Evolutionary conservation across 2,888 invertebrate species (phyloP), one percentile per base, ranked within the genome.

Genomic region (Dendrolimus pini): DNA sequence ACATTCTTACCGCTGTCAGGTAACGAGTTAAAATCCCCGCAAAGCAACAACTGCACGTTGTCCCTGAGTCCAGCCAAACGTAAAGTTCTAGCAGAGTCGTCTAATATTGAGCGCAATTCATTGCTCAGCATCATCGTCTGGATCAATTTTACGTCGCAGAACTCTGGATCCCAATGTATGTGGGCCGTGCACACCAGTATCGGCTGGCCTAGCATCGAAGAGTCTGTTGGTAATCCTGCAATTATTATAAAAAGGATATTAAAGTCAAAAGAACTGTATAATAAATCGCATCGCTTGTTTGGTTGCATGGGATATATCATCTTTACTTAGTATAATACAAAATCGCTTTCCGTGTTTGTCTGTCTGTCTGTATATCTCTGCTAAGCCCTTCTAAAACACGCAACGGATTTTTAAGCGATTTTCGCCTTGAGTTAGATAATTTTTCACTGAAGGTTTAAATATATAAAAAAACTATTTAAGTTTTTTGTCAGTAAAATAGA

Each of bases 131-230:
- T 99, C 96, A 99, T 98, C 52, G 98, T 98, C 89, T 99, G 99
- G 66, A 99, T 98, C 55, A 99, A 93, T 89, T 99, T 99, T 55
- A 99, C 99, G 89, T 99, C 99, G 83, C 99, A 98, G 89, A 96
- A 99, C 91, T 99, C 99, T 0, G 99, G 99, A 92, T 99, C 99
- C 99, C 99, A 99, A 86, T 99, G 99, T 72, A 99, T 98, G 89
- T 99, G 99, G 52, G 99, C 99, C 42, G 99, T 99, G 85, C 99
- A 98, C 57, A 99, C 98, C 61, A 99, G 91, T 62, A 99, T 92
- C 18, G 97, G 97, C 79, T 97, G 97, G 69, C 94, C 94, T 67
- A 94, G 92, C 89, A 94, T 94, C 63, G 93, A 93, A 67, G 94
- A 93, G 78, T 97, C 96, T 9, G 94, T 91, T 57, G 96, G 95